Evolutionary conservation across 2,113 vertebrate genomes (phyloP).

Genomic region (Brienomyrus brachyistius): DNA sequence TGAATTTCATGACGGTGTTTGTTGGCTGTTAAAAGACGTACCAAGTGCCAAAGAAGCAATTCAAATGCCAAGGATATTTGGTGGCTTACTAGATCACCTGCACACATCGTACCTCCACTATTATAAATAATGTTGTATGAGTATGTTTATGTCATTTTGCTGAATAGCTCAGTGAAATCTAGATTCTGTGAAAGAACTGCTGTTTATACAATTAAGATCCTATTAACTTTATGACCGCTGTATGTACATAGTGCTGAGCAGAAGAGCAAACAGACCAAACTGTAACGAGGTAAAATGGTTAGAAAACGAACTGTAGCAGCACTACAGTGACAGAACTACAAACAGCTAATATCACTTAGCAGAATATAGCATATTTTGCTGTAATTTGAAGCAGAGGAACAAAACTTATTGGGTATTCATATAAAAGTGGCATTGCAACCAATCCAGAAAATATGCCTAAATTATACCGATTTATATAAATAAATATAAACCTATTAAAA

Average conservation of each 20-base stretch:
- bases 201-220: not conserved
- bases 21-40: not conserved
- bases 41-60: slow-evolving; percentile 3
- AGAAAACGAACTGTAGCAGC: not conserved
- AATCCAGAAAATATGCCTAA: not conserved
- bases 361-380: not conserved
- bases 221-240: not conserved
- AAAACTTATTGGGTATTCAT: not conserved
- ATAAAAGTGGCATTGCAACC: not conserved
- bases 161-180: not conserved
- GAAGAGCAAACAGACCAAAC: not conserved
- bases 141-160: not conserved
- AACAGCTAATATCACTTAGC: not conserved
- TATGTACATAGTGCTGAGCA: not conserved
- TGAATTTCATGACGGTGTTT: not conserved
- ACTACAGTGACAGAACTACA: not conserved
- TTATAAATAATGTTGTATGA: not conserved
- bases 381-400: not conserved
- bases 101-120: not conserved
- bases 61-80: not conserved
- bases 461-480: not conserved
- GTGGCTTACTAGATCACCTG: not conserved
- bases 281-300: not conserved
- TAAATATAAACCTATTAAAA: not conserved
- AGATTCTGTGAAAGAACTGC: not conserved